Base-by-base conservation (phyloP, 2,888 invertebrate species). In the Monochamus alternatus region DNA sequence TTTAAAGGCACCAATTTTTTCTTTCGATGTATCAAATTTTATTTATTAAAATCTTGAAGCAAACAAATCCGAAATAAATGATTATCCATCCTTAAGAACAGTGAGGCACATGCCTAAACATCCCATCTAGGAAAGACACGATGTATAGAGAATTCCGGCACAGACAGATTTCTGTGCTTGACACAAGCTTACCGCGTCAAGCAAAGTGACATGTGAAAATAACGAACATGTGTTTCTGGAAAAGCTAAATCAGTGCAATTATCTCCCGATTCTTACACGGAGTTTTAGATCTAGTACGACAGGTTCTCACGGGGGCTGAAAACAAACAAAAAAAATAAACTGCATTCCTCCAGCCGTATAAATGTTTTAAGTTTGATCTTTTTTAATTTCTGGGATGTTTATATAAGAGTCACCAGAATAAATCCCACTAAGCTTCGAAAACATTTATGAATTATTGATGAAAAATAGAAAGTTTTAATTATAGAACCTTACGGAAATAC, bases 221-320 rank as follows among this genome's bases (percentile, higher is more conserved):
- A 64, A 64, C 44, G 14, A 64, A 47, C 64, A 64, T 47, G 44
- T 64, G 64, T 64, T 55, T 55, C 55, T n/a, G 8, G 47, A 64
- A 64, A 62, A 62, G 38, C 60, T 10, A 38, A 62, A 47, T 64
- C 47, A 44, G 64, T 12, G 44, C 64, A 64, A 64, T 64, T 64
- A 64, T 64, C 47, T 47, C 14, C 3, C 7, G 8, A 5, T 43
- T 14, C 47, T 64, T 47, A 22, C 44, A 47, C 47, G 30, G 10
- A 55, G 47, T 30, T 44, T 44, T 9, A 32, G 22, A 47, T 47
- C 44, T 22, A 32, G n/a, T 30, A 44, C 22, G 47, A 64, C 47
- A 47, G 9, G 22, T 64, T 47, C 47, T 14, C 47, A 63, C 44
- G 14, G 30, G 43, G 44, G 63, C n/a, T 14, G 10, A 38, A 44